phyloP scores from a whole-genome alignment of 2,797 vertebrate genomes.

The Periophthalmus magnuspinnatus region DNA sequence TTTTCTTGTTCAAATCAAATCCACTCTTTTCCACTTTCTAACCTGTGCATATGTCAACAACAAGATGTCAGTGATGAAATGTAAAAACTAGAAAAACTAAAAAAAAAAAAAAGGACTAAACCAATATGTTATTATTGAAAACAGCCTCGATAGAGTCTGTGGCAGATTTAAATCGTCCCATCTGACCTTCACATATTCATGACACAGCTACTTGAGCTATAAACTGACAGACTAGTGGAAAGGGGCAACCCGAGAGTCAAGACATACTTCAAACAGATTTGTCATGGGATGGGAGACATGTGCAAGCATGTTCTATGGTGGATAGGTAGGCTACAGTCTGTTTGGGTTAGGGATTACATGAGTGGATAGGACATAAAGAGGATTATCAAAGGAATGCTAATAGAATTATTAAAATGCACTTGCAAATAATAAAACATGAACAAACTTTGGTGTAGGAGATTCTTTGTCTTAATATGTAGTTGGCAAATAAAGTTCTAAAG shows the following conservation, averaged over 20 bases:
- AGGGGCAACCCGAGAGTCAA: slow-evolving; percentile 7
- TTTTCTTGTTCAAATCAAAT: slow-evolving; percentile 38
- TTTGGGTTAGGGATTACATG: slow-evolving; percentile 39
- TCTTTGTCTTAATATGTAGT: not conserved
- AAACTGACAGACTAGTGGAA: slow-evolving; percentile 4
- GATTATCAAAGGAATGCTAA: too few relatives aligned
- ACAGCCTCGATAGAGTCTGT: not conserved
- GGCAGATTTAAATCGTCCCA: slow-evolving; percentile 1
- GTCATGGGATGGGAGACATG: slow-evolving; percentile 25
- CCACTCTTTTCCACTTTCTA: slow-evolving; percentile 35
- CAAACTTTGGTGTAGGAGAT: not conserved
- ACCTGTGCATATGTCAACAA: slow-evolving; percentile 36
- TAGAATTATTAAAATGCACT: not conserved
- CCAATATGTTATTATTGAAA: slow-evolving; percentile 61
- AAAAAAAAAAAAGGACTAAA: slow-evolving; percentile 70
- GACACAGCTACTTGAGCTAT: slow-evolving; percentile 25
- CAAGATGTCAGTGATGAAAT: slow-evolving; percentile 33
- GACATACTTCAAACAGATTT: slow-evolving; percentile 42
- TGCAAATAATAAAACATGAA: not conserved
- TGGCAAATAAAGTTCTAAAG: too few relatives aligned
- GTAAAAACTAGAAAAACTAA: slow-evolving; percentile 13
- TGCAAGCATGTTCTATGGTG: slow-evolving; percentile 23
- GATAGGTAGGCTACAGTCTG: slow-evolving; percentile 1
- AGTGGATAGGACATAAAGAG: not conserved
- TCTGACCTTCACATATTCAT: slow-evolving; percentile 53